Conservation (phyloP, 2,113 vertebrate species). For the Trogon melanurus region DNA sequence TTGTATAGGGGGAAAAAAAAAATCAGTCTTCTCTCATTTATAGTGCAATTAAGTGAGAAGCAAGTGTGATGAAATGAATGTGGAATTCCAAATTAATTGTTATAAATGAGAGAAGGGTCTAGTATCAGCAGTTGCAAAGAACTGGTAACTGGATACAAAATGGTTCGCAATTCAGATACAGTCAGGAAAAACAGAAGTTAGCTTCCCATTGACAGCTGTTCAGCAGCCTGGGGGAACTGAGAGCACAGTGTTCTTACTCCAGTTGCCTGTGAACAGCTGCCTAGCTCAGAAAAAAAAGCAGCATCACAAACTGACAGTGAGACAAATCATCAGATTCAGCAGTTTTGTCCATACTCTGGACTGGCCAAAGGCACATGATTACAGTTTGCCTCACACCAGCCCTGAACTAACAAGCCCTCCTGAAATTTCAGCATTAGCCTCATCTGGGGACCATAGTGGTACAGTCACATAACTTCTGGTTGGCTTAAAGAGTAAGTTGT, state of each 20-base stretch:
- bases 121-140: neutral
- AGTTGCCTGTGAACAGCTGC: constrained; percentile 33
- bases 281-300: neutral
- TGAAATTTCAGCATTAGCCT: neutral
- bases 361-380: neutral
- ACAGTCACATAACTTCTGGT: neutral
- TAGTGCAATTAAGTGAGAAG: neutral
- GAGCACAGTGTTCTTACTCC: neutral
- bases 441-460: neutral
- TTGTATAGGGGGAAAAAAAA: neutral
- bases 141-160: neutral
- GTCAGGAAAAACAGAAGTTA: neutral
- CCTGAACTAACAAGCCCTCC: neutral
- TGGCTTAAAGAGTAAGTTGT: neutral
- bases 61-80: neutral
- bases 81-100: neutral
- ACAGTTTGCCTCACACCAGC: neutral
- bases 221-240: neutral
- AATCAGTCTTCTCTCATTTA: neutral
- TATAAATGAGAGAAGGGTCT: neutral
- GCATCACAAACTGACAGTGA: neutral
- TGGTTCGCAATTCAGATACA: neutral
- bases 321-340: neutral
- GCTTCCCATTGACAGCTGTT: neutral
- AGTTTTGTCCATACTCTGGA: neutral